These are phyloP conservation scores for Lepus timidus DNA, from an alignment of 2,113 vertebrate genomes.

Conservation along the genomic window DNA sequence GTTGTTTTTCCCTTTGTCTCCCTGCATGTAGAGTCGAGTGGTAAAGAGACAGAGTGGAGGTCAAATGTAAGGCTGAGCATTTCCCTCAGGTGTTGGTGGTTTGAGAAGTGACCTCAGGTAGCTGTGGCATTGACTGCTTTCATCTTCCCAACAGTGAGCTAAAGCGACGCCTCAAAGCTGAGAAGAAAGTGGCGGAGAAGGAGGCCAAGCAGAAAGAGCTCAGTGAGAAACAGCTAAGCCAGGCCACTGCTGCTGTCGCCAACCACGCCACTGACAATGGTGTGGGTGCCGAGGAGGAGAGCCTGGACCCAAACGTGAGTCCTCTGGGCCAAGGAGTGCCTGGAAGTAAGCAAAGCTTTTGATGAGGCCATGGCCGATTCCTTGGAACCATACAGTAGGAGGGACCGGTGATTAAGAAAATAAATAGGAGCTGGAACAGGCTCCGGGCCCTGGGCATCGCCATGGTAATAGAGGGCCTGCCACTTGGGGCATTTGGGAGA, in stretches of 20 bases:
- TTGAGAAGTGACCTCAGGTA: not conserved
- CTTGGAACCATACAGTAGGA: not conserved
- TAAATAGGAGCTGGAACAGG: not conserved
- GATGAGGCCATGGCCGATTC: not conserved
- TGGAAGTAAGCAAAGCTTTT: not conserved
- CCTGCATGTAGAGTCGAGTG: not conserved
- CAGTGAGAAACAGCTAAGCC: constrained; percentile 85
- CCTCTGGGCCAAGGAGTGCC: not conserved
- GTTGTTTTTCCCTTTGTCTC: not conserved
- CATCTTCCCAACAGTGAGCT: constrained; percentile 91
- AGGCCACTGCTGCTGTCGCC: constrained; percentile 49
- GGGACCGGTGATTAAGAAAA: not conserved
- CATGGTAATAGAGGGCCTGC: not conserved
- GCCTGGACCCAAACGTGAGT: constrained; percentile 96
- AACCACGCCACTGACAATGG: constrained; percentile 80
- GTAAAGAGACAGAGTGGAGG: not conserved
- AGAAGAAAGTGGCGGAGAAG: constrained; percentile 96
- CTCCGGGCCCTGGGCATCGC: not conserved
- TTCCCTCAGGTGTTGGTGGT: not conserved
- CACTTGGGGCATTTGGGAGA: not conserved
- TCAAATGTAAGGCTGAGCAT: not conserved
- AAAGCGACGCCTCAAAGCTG: constrained; percentile 96
- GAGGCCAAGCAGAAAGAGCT: constrained; percentile 94
- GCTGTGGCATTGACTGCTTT: not conserved
- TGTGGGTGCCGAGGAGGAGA: constrained; percentile 92